Conservation (phyloP, 2,888 invertebrate species). For the Habrosyne pyritoides region DNA sequence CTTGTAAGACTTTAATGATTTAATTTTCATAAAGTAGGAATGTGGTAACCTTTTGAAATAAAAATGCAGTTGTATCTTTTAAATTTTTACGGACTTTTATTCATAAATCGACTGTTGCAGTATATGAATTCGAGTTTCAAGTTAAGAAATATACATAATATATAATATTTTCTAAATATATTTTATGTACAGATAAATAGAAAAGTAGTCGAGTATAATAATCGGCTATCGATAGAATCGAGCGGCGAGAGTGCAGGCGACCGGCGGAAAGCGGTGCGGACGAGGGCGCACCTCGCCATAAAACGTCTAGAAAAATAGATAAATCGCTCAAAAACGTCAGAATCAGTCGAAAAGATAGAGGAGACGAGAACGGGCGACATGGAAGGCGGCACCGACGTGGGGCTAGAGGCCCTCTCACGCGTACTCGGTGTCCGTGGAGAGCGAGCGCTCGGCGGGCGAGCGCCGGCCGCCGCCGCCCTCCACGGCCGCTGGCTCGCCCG, state of each 20-base stretch:
- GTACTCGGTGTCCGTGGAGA: constrained; percentile 89
- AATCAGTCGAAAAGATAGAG: constrained; percentile 80
- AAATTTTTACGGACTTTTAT: constrained; percentile 71
- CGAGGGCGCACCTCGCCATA: constrained; percentile 82
- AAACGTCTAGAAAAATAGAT: constrained; percentile 84
- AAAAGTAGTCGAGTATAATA: constrained; percentile 83
- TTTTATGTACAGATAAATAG: constrained; percentile 83
- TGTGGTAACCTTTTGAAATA: constrained; percentile 20
- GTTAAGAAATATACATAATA: constrained; percentile 83
- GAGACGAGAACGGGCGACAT: constrained; percentile 58
- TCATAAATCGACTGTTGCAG: constrained; percentile 82
- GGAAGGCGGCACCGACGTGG: constrained; percentile 41
- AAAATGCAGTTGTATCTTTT: constrained; percentile 35
- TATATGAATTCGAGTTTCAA: constrained; percentile 82
- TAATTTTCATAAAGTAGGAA: too few species aligned
- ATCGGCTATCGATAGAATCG: constrained; percentile 82
- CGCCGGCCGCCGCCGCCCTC: constrained; percentile 63
- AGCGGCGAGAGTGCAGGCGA: constrained; percentile 82
- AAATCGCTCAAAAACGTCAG: constrained; percentile 83
- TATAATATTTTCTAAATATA: constrained; percentile 84
- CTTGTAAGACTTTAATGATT: too few species aligned
- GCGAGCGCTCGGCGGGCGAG: constrained; percentile 83
- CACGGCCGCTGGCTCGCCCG: constrained; percentile 73
- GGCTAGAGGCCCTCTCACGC: constrained; percentile 81
- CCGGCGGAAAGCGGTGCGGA: constrained; percentile 81